Base-by-base conservation (phyloP, 2,888 invertebrate species). In the Coenonympha glycerion region DNA sequence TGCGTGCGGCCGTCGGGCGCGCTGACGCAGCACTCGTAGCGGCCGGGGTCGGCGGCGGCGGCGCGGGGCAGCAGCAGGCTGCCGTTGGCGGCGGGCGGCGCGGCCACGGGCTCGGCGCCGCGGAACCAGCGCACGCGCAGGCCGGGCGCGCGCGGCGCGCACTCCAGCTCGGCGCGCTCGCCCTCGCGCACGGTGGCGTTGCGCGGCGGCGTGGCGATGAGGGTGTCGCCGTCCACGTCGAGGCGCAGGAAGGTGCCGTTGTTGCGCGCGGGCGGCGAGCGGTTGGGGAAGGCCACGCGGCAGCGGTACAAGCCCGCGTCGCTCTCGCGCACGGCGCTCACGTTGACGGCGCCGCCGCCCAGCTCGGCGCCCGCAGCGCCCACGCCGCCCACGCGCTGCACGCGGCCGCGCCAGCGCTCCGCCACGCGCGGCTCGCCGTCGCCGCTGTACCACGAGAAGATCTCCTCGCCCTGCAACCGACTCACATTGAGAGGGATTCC, bases 221-320 rank as follows among this genome's bases (percentile, higher is more conserved):
- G 28, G 3, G 11, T 1, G 30, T 13, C 78, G 95, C 95, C 95
- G 79, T 95, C 94, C 28, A 97, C 96, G 49, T 93, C 91, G 50
- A 97, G 91, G 74, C 93, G 92, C 73, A 94, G 95, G 92, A 94
- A 95, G 18, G 96, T 96, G 59, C 97, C 96, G 81, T 97, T 97
- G 73, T 93, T 93, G 59, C 93, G 89, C 21, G 92, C 90, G 60
- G 92, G 93, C n/a, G 95, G 95, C 47, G 93, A 91, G 65, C 96
- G 91, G 80, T 96, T 95, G 55, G 96, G 93, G 76, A 95, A 96
- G 68, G 92, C 90, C 57, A 97, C 92, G 71, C 91, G 92, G 84
- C 97, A 97, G 84, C 95, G 94, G 84, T 95, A 97, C 91, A 95
- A 94, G 61, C 97, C 97, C 68, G 93, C 92, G 81, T 97, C 97